Percentiles rank a stretch among this genome's conserved stretches.
Conservation (phyloP, 2,888 invertebrate species). For the Branchellion lobata region DNA sequence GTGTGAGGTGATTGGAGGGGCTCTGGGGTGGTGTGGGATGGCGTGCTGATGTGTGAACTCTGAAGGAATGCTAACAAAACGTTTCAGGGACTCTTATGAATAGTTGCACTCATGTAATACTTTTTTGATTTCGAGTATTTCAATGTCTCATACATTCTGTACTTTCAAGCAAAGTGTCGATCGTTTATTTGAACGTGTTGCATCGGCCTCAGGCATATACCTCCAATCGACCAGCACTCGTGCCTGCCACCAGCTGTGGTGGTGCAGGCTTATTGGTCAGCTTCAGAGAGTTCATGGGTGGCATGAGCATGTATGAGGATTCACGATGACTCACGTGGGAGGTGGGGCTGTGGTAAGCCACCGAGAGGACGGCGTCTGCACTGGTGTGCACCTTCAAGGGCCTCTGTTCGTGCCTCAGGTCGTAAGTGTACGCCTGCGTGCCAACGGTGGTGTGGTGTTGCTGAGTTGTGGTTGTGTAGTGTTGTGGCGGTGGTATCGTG, state of each 20-base stretch:
- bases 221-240: not conserved
- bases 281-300: not conserved
- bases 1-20: not conserved
- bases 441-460: not conserved
- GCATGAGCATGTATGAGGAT: too few relatives aligned
- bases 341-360: not conserved
- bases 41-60: too few relatives aligned
- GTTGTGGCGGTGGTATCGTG: not conserved
- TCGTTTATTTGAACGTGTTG: too few relatives aligned
- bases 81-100: too few relatives aligned
- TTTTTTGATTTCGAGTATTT: not conserved
- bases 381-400: not conserved
- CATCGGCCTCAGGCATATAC: too few relatives aligned
- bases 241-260: slow-evolving; percentile 15
- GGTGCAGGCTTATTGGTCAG: not conserved
- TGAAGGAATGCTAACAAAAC: too few relatives aligned
- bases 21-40: too few relatives aligned
- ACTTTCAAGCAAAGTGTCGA: too few relatives aligned
- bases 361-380: not conserved
- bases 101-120: too few relatives aligned
- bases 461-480: too few relatives aligned
- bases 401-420: slow-evolving; percentile 51
- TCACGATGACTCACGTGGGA: slow-evolving; percentile 1
- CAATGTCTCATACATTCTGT: not conserved
- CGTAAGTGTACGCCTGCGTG: slow-evolving; percentile 59